Percentiles rank a stretch among this genome's conserved stretches.
Conservation (phyloP, 2,113 vertebrate species). For the Nesoenas mayeri region DNA sequence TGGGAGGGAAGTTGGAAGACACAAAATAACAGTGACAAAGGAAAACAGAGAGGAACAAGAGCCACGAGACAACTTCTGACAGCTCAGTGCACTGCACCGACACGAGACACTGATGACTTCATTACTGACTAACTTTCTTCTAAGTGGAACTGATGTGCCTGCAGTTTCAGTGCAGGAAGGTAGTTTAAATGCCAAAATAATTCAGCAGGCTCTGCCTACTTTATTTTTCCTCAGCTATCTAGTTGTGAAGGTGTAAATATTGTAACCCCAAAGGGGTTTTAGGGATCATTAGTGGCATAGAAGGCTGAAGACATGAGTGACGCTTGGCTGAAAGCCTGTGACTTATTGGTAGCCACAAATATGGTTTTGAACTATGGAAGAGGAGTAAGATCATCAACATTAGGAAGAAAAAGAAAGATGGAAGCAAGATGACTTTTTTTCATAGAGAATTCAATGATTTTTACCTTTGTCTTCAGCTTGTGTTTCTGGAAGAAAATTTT, state of each 20-base stretch:
- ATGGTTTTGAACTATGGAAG: constrained; percentile 55
- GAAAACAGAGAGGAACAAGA: background rate
- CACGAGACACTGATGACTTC: background rate
- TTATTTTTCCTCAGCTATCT: background rate
- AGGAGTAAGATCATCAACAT: constrained; percentile 57
- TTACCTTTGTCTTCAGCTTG: background rate
- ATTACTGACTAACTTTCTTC: background rate
- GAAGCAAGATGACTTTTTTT: constrained; percentile 41
- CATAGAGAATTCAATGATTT: constrained; percentile 34
- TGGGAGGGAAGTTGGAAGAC: background rate
- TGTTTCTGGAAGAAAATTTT: constrained; percentile 13
- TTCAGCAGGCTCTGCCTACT: background rate
- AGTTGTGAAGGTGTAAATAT: background rate
- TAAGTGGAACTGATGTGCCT: background rate
- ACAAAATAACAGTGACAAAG: background rate
- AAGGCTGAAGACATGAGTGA: background rate
- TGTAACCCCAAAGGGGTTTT: background rate
- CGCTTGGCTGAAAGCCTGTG: constrained; percentile 11
- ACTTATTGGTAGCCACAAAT: constrained; percentile 52
- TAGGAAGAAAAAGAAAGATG: constrained; percentile 60
- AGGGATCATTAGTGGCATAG: background rate
- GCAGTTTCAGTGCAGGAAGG: background rate
- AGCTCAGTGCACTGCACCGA: background rate
- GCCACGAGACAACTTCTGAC: background rate
- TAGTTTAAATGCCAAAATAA: constrained; percentile 10